Conservation (phyloP, 2,888 invertebrate species). For the Eilema caniola region DNA sequence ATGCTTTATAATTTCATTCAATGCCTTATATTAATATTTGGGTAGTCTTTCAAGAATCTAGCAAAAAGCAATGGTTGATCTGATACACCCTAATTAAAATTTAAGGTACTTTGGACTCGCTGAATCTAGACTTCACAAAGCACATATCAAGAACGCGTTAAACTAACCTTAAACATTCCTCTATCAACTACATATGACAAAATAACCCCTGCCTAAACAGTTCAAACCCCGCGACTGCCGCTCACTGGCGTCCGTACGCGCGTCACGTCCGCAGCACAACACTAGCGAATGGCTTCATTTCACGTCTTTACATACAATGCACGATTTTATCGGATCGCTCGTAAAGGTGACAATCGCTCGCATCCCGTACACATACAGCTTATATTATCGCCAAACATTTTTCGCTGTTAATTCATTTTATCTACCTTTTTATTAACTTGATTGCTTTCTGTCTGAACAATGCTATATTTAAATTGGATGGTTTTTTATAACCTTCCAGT, state of each 20-base stretch:
- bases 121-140: too few species aligned
- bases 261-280: background rate
- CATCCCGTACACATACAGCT: background rate
- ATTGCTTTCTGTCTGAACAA: background rate
- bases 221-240: background rate
- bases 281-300: conserved; percentile 6
- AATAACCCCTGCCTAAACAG: background rate
- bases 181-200: background rate
- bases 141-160: background rate
- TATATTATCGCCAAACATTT: background rate
- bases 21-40: too few species aligned
- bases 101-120: too few species aligned
- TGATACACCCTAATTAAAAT: too few species aligned
- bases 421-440: background rate
- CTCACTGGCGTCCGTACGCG: background rate
- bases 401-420: background rate
- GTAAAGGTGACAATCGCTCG: conserved; percentile 7
- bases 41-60: too few species aligned
- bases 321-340: background rate
- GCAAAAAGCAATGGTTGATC: too few species aligned
- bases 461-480: background rate
- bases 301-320: conserved; percentile 4
- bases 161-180: too few species aligned
- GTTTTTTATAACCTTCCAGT: background rate
- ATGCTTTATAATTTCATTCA: too few species aligned